Evolutionary conservation across 2,888 invertebrate species (phyloP).

Genomic region (Diarsia mendica): DNA sequence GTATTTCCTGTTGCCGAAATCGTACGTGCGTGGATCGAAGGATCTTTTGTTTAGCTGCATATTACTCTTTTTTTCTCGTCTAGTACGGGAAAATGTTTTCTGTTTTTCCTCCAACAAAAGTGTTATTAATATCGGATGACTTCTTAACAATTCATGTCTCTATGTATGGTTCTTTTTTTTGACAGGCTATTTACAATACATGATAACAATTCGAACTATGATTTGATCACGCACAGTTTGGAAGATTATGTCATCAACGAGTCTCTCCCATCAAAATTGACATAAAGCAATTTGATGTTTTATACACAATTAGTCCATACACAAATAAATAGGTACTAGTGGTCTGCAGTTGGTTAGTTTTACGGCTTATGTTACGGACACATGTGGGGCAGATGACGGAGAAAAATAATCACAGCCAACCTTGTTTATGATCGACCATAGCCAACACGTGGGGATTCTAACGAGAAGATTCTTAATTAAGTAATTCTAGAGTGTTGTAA

Average conservation of each 20-base stretch:
- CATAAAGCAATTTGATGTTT: slow-evolving; percentile 38
- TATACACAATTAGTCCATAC: slow-evolving; percentile 28
- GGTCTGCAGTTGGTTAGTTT: slow-evolving; percentile 39
- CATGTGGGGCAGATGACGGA: slow-evolving; percentile 59
- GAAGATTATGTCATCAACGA: background rate
- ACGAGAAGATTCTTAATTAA: slow-evolving; percentile 49
- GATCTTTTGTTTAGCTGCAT: slow-evolving; percentile 28
- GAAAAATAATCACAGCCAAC: slow-evolving; percentile 63
- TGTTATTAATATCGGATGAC: slow-evolving; percentile 3
- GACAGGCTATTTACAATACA: background rate
- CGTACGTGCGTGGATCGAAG: slow-evolving; percentile 9
- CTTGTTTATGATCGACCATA: slow-evolving; percentile 58
- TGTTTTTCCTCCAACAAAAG: slow-evolving; percentile 2
- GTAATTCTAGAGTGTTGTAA: slow-evolving; percentile 4
- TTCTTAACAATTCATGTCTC: background rate
- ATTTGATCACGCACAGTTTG: background rate
- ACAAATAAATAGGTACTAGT: slow-evolving; percentile 41
- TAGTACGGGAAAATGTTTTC: background rate
- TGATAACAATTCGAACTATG: background rate
- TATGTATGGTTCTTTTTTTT: background rate
- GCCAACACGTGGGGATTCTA: slow-evolving; percentile 55
- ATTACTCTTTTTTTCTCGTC: slow-evolving; percentile 15
- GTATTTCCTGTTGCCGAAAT: slow-evolving; percentile 42
- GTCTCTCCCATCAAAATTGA: background rate
- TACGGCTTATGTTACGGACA: slow-evolving; percentile 46